Evolutionary conservation across 1,140 invertebrate genomes (phyloP).

Genomic region (Bactericera cockerelli): DNA sequence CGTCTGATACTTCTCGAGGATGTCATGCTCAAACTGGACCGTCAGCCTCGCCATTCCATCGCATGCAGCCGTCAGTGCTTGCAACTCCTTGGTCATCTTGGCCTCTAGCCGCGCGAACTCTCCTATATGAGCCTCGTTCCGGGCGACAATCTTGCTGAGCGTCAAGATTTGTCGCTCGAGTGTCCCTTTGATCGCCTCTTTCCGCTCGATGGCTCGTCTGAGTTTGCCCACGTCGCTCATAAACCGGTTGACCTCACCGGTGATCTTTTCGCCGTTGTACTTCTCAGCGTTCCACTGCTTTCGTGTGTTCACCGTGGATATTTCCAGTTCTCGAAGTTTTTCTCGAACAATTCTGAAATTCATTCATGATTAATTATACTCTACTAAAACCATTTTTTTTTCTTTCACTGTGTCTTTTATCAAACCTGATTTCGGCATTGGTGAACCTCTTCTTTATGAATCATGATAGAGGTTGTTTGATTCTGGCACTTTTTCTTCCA

Average conservation of each 20-base stretch:
- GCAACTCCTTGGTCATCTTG: background rate
- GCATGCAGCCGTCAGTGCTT: background rate
- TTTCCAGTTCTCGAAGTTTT: background rate
- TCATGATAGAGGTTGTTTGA: too few species aligned
- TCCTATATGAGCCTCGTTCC: background rate
- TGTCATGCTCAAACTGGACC: background rate
- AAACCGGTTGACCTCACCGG: background rate
- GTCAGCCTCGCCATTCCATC: background rate
- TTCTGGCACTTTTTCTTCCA: too few species aligned
- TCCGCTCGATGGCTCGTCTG: background rate
- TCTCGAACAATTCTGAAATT: background rate
- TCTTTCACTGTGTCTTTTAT: too few species aligned
- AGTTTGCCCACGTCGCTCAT: background rate
- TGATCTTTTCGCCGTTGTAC: conserved; percentile 1
- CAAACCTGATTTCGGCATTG: too few species aligned
- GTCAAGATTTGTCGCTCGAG: background rate
- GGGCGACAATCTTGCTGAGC: background rate
- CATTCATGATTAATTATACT: too few species aligned
- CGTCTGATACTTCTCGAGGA: background rate
- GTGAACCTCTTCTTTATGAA: too few species aligned
- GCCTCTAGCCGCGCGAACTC: background rate
- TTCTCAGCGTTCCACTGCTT: background rate
- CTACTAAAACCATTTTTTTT: too few species aligned
- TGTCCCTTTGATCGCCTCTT: background rate
- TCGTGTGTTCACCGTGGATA: background rate